A percentile compares a stretch with the other conserved stretches of the same genome.
Conservation (phyloP, 2,113 vertebrate genomes). For the Catharus bicknelli region DNA sequence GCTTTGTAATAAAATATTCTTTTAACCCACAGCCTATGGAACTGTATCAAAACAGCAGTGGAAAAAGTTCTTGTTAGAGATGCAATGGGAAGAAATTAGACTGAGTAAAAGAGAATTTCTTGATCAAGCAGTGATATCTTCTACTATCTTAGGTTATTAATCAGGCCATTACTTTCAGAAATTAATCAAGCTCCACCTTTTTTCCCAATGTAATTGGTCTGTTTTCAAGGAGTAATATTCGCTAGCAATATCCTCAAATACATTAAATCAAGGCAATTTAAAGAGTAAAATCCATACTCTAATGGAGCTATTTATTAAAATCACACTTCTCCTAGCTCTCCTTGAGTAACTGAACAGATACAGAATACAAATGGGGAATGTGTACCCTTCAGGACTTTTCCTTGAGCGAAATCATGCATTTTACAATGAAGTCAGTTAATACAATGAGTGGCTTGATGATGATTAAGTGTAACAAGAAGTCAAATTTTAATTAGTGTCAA, state of each 20-base stretch:
- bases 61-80: neutral
- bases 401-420: neutral
- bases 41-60: neutral
- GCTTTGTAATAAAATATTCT: neutral
- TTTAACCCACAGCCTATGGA: neutral
- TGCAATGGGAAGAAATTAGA: neutral
- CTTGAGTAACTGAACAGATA: neutral
- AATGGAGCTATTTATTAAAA: neutral
- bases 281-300: neutral
- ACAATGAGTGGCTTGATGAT: constrained; percentile 16
- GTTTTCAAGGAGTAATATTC: neutral
- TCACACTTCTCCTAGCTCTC: neutral
- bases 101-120: neutral
- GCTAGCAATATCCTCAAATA: neutral
- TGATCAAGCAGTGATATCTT: neutral
- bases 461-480: constrained; percentile 17
- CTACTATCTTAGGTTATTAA: neutral
- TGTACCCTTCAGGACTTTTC: neutral
- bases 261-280: neutral
- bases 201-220: neutral
- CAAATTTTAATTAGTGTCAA: constrained; percentile 9
- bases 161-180: neutral
- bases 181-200: neutral
- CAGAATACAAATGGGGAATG: neutral
- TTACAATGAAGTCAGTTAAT: constrained; percentile 37